These are phyloP conservation scores for Alces alces DNA, from an alignment of 2,113 vertebrate genomes.

Conservation along the genomic window DNA sequence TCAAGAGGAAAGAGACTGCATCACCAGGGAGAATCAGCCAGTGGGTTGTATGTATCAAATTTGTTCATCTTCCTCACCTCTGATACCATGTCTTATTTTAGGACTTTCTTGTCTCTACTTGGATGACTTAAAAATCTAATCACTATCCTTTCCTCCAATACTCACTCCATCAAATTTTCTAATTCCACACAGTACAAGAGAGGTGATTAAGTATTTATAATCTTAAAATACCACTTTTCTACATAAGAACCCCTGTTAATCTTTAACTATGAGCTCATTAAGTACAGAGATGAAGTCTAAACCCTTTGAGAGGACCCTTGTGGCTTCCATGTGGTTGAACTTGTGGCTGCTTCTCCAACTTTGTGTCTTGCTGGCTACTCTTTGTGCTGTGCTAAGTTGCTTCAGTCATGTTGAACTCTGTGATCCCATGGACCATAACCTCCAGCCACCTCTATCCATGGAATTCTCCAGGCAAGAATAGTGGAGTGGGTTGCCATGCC, in stretches of 20 bases:
- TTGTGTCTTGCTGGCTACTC: not conserved
- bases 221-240: not conserved
- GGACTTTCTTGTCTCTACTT: not conserved
- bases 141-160: not conserved
- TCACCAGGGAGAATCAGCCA: not conserved
- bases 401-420: not conserved
- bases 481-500: not conserved
- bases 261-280: not conserved
- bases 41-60: not conserved
- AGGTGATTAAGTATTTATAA: slow-evolving; percentile 38
- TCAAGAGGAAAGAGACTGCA: not conserved
- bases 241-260: not conserved
- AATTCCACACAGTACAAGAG: not conserved
- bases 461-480: not conserved
- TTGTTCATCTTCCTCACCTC: not conserved
- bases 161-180: not conserved
- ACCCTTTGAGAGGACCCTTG: not conserved
- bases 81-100: not conserved
- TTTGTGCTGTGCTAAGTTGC: not conserved
- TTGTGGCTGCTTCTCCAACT: not conserved
- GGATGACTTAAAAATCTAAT: not conserved
- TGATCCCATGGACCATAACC: not conserved
- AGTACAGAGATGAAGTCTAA: not conserved
- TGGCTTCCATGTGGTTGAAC: not conserved
- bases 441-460: not conserved